A percentile compares a stretch with the other conserved stretches of the same genome.
Evolutionary conservation across 2,888 invertebrate species (phyloP).

Genomic region (Rhagonycha fulva): DNA sequence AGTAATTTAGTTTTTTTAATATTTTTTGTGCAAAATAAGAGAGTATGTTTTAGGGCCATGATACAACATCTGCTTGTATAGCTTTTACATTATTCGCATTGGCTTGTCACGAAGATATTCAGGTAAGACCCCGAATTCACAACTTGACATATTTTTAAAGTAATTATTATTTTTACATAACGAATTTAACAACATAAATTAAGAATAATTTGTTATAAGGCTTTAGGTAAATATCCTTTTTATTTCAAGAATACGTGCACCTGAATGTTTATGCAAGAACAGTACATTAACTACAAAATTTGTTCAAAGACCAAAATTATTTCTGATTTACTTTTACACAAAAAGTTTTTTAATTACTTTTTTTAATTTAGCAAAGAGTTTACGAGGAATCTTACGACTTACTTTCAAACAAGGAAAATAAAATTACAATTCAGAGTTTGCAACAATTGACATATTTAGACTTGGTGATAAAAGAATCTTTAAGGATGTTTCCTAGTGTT

Average conservation of each 20-base stretch:
- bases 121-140: conserved; percentile 40
- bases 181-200: too few relatives aligned
- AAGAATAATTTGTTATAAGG: too few relatives aligned
- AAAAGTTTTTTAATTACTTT: background rate
- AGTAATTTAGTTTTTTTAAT: conserved; percentile 44
- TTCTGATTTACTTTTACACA: background rate
- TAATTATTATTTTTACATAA: too few relatives aligned
- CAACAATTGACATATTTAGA: conserved; percentile 67
- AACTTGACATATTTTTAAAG: too few relatives aligned
- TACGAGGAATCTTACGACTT: conserved; percentile 55
- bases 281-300: too few relatives aligned
- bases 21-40: background rate
- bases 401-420: conserved; percentile 54
- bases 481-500: conserved; percentile 69
- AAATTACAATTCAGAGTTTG: conserved; percentile 61
- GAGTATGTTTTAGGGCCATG: conserved; percentile 61
- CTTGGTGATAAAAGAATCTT: conserved; percentile 66
- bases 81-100: conserved; percentile 37
- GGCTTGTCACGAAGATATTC: conserved; percentile 53
- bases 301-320: background rate
- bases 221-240: too few relatives aligned
- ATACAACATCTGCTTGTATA: conserved; percentile 60
- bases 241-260: too few relatives aligned
- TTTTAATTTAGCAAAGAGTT: conserved; percentile 46
- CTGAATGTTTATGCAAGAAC: too few relatives aligned